phyloP scores from a whole-genome alignment of 2,797 vertebrate species.

The Brachymystax lenok region DNA sequence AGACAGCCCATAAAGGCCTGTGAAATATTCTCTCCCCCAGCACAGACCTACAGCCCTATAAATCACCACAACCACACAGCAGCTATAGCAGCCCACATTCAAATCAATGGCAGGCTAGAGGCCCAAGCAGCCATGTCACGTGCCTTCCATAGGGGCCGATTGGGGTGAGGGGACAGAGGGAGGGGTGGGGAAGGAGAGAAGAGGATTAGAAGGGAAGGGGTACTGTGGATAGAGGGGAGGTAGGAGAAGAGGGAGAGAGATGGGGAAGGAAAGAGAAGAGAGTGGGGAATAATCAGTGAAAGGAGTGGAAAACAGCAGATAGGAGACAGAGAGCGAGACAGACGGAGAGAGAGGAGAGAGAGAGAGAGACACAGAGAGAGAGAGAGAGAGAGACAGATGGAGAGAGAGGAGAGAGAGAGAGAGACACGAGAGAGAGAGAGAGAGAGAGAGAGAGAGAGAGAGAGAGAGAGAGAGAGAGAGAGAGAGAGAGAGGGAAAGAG shows the following conservation, averaged over 20 bases:
- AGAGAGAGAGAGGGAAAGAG: no score
- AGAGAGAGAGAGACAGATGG: no score
- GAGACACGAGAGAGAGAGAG: no score
- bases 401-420: no score
- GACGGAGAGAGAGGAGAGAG: not conserved
- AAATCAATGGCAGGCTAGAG: not conserved
- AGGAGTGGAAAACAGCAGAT: not conserved
- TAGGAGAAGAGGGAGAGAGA: not conserved
- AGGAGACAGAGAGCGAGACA: no score
- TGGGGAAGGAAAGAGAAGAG: no score
- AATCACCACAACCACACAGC: not conserved
- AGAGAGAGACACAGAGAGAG: not conserved
- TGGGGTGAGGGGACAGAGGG: not conserved
- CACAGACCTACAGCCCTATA: not conserved
- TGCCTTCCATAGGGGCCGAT: not conserved
- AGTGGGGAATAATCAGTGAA: not conserved
- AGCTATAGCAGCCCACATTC: no score
- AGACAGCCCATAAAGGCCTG: constrained; percentile 7
- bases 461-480: no score
- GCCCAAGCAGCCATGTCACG: not conserved
- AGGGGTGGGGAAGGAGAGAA: not conserved
- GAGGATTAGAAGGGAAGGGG: not conserved
- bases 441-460: no score
- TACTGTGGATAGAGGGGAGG: not conserved
- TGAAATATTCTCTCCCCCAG: not conserved